Conservation (phyloP, 2,888 invertebrate species). For the Alviniconcha strummeri region DNA sequence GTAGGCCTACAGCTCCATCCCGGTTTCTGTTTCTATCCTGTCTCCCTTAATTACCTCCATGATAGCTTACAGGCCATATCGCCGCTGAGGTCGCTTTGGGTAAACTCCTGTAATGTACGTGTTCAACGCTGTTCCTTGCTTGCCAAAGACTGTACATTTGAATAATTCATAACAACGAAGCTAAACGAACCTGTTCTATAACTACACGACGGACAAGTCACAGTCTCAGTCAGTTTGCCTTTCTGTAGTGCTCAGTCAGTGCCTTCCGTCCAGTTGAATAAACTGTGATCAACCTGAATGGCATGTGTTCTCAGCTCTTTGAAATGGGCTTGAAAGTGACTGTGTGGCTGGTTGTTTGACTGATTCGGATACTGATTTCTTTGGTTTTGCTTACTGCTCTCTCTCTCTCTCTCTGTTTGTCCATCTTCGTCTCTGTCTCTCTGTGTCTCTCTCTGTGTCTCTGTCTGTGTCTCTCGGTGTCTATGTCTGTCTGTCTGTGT, state of each 20-base stretch:
- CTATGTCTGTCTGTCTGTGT: neutral
- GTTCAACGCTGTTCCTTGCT: no score
- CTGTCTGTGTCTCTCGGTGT: neutral
- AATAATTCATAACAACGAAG: no score
- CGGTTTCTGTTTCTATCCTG: no score
- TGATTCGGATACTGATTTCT: neutral
- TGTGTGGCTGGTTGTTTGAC: neutral
- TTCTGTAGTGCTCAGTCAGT: neutral
- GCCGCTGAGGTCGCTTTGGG: no score
- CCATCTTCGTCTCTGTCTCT: neutral
- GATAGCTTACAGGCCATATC: no score
- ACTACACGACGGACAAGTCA: neutral
- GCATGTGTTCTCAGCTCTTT: neutral
- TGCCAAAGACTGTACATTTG: no score
- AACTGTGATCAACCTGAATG: conserved; percentile 6
- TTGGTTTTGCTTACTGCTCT: neutral
- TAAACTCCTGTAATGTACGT: no score
- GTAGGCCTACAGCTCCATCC: no score
- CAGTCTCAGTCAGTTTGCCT: neutral
- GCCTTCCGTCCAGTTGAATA: conserved; percentile 5
- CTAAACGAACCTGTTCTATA: no score
- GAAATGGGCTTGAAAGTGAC: neutral
- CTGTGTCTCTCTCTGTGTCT: neutral
- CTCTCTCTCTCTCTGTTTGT: neutral
- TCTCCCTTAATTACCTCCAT: no score